Evolutionary conservation across 1,140 invertebrate species (phyloP), one percentile per base, ranked within the genome.

Genomic region (Drosophila kurseongensis): DNA sequence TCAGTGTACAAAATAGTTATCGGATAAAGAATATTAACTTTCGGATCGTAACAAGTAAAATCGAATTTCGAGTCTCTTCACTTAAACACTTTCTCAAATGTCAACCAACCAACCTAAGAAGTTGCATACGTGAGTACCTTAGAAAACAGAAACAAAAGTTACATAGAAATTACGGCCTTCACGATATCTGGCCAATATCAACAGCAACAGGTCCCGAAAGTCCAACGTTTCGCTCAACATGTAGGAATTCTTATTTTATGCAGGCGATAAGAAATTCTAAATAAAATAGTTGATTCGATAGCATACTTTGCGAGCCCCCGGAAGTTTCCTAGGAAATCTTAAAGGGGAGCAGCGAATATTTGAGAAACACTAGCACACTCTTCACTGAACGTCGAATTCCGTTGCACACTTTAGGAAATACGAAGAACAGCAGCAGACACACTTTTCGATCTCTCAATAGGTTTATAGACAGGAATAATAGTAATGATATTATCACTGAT

Each of bases 41-140:
- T 67, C 44, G 60, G 16, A 72, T 72, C 54, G 56, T 63, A 42
- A 51, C 10, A 48, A 67, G 36, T 42, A 56, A 45, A 40, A n/a
- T n/a, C 35, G n/a, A 55, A 27, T 78, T 62, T 63, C 66, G 18
- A 71, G 57, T 40, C 59, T 77, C 58, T 48, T 55, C 75, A 65
- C 54, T 42, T 60, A 71, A 35, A 69, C 32, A 52, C 63, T 61
- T 63, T 54, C 38, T 57, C 29, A 62, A 71, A 41, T 59, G 63
- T 66, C 45, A 56, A 71, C 44, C 57, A 48, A 60, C 5, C 51
- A 81, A 60, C 58, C 61, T 79, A 76, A 62, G 23, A 45, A 42
- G 68, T 72, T 71, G 74, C 74, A 90, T 89, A 89, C 85, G 68
- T 80, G 80, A 88, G 84, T 89, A 89, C 84, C 85, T 89, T 89